Evolutionary conservation across 35 echinoderm and acorn worm genomes (phyloP).

Genomic region (Eucidaris tribuloides): DNA sequence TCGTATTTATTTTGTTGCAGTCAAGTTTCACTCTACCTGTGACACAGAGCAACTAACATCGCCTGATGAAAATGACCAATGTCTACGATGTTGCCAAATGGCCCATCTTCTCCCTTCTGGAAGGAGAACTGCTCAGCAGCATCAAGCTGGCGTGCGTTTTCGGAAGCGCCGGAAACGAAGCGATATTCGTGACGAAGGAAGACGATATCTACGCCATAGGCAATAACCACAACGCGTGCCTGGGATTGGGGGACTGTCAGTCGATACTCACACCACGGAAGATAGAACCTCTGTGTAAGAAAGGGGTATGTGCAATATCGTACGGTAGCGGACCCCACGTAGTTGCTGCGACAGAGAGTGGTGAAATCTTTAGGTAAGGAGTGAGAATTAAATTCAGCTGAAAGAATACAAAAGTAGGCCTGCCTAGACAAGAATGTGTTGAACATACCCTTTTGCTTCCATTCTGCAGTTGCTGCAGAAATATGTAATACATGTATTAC

Average conservation of each 20-base stretch:
- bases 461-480: no score
- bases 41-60: no score
- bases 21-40: no score
- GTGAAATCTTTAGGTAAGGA: conserved; percentile 83
- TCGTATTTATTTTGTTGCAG: no score
- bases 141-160: conserved; percentile 85
- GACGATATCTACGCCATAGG: conserved; percentile 90
- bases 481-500: no score
- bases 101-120: conserved; percentile 87
- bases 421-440: no score
- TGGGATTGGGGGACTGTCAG: conserved; percentile 84
- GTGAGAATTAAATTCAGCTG: no score
- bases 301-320: conserved; percentile 54
- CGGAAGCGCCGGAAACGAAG: conserved; percentile 88
- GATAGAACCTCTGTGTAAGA: conserved; percentile 81
- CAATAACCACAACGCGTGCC: conserved; percentile 86
- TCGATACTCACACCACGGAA: conserved; percentile 81
- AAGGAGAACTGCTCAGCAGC: conserved; percentile 43
- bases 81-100: conserved; percentile 96
- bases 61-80: conserved; percentile 65
- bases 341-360: conserved; percentile 75
- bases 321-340: conserved; percentile 98
- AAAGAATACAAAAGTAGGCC: no score
- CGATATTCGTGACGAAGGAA: conserved; percentile 86
- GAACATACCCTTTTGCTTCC: no score